phyloP scores from a whole-genome alignment of 2,113 vertebrate species.

The Dasyprocta punctata region DNA sequence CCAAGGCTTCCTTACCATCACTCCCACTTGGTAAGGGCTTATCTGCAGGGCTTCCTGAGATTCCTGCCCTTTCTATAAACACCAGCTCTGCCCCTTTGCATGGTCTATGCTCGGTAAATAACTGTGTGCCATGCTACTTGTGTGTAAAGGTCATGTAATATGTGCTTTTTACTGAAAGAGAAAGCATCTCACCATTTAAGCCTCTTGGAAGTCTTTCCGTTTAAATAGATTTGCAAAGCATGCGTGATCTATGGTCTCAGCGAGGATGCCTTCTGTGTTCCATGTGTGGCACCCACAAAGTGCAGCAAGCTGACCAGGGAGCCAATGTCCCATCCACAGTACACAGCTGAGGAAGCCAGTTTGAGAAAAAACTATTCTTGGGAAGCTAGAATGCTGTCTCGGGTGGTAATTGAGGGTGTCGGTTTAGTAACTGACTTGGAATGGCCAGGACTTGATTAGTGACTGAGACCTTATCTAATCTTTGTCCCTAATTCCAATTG shows the following conservation, averaged over 20 bases:
- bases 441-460: not conserved
- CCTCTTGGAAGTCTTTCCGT: not conserved
- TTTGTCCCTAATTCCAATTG: not conserved
- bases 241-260: not conserved
- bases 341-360: not conserved
- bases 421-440: not conserved
- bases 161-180: not conserved
- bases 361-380: not conserved
- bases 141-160: not conserved
- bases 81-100: not conserved
- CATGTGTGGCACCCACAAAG: not conserved
- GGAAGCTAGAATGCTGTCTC: not conserved
- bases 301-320: not conserved
- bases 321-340: not conserved
- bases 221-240: not conserved
- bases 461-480: not conserved
- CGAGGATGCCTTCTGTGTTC: not conserved
- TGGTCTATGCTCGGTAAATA: not conserved
- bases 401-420: not conserved
- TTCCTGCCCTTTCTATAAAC: not conserved
- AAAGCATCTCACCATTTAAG: not conserved
- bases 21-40: too few species aligned
- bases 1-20: accelerated
- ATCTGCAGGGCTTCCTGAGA: not conserved
- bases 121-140: not conserved